Base-by-base conservation (phyloP, 2,113 vertebrate species). In the Cygnus buccinator region DNA sequence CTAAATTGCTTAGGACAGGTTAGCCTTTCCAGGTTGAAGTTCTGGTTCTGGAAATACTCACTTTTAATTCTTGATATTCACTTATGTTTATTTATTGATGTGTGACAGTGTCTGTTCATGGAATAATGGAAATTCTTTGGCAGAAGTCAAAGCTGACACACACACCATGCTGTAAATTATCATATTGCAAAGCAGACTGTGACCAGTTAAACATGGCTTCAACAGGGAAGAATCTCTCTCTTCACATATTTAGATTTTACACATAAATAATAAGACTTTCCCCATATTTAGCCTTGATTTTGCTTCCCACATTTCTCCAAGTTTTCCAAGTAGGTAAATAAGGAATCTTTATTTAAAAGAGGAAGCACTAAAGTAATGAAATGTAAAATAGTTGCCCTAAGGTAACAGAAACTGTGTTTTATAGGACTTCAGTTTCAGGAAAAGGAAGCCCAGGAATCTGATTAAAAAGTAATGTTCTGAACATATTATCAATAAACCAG, bases 1-100 rank as follows among this genome's bases (percentile, higher is more conserved):
- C 11, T 33, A 37, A 62, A 65, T 44, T 7, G 50, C 90, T 88
- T 88, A 37, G 2, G 48, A 52, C 77, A 83, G 5, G 21, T 19
- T 33, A 50, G 77, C 29, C 55, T 54, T 96, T 92, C 77, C 59
- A 95, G 92, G 65, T 28, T 90, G 72, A 95, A 79, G 65, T 94
- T 94, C 92, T 97, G 21, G 4, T 63, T 86, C 41, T 93, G 29
- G 26, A 71, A 66, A 72, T 26, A 44, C 3, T 7, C 39, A 44
- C 9, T 35, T 65, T 46, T 54, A 22, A 20, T 74, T 48, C 9
- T 57, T 84, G 3, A 25, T 90, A 76, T 41, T 84, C 17, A 52
- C 11, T 12, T 28, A 29, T 16, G 9, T 21, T 7, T 81, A 73
- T 57, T 65, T 82, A 43, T 54, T 41, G 66, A 41, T 31, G 3